Conservation (phyloP, 2,113 vertebrate species). For the Oreotrochilus melanogaster region DNA sequence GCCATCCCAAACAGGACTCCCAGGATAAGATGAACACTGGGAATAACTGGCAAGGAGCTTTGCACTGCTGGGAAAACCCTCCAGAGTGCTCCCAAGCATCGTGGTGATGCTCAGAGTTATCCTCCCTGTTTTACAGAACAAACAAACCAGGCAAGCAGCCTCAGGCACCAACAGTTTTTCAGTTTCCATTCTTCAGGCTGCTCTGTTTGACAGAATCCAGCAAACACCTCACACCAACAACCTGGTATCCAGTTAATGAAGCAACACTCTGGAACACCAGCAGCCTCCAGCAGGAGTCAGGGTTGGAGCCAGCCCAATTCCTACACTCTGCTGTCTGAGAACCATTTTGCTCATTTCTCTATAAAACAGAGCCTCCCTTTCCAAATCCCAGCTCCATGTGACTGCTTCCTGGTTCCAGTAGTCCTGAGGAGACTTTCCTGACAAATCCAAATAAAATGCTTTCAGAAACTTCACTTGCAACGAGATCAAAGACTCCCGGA, state of each 20-base stretch:
- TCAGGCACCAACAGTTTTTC: accelerated
- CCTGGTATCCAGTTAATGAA: neutral
- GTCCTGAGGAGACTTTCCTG: neutral
- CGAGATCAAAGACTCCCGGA: neutral
- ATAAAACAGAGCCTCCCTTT: neutral
- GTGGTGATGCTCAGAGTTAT: accelerated
- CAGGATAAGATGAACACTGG: accelerated
- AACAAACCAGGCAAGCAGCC: neutral
- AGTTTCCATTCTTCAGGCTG: neutral
- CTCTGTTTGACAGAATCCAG: neutral
- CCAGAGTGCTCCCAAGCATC: accelerated
- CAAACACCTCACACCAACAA: neutral
- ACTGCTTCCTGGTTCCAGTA: neutral
- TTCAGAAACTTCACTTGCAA: neutral
- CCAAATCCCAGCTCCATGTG: neutral
- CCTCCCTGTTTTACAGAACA: neutral
- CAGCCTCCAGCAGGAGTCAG: neutral
- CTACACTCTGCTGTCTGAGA: neutral
- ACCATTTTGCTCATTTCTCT: neutral
- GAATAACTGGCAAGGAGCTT: neutral
- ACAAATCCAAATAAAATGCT: neutral
- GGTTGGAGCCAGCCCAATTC: neutral
- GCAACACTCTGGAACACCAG: neutral
- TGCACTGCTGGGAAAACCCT: neutral
- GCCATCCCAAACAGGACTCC: neutral